Base-by-base conservation (phyloP, 2,888 invertebrate species). In the Falcaria lacertinaria region DNA sequence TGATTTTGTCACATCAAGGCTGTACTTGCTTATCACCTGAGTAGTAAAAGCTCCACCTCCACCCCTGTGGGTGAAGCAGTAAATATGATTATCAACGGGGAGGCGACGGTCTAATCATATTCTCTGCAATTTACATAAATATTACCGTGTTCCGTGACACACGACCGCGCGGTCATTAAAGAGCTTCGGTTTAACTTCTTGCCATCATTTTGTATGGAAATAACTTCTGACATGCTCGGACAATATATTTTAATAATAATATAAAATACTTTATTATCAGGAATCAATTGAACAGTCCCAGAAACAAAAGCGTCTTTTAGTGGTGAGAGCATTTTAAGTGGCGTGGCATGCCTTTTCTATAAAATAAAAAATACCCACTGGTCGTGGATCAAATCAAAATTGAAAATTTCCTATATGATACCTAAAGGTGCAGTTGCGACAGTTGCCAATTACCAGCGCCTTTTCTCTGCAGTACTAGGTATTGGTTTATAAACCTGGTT, bases 91-190 rank as follows among this genome's bases (percentile, higher is more conserved):
- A 89, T 87, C 89, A 86, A 77, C 62, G 67, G 86, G 88, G 85
- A 87, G 87, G 88, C 83, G 84, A 74, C 74, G 75, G 82, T 82
- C 83, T 88, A 88, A 89, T 88, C 88, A 89, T 89, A 89, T 89
- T 88, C 88, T 88, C 74, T 74, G 80, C 85, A 87, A 88, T 89
- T 89, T 89, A 87, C 88, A 89, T 89, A 88, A 89, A 88, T 88
- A 89, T 89, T 80, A 87, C 76, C 82, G 77, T 84, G 83, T 83
- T 81, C 80, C 87, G 86, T 88, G 88, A 81, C 84, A 83, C 80
- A 83, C 80, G 80, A 74, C 69, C 67, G 67, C 52, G 58, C 55
- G 61, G 73, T 71, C 74, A 76, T 78, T 74, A 75, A n/a, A 75
- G 72, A 71, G 74, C 69, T 65, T 69, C 66, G 67, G 63, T 62